Evolutionary conservation across 2,888 invertebrate genomes (phyloP), one percentile per base, ranked within the genome.

Genomic region (Campoplex nolae): DNA sequence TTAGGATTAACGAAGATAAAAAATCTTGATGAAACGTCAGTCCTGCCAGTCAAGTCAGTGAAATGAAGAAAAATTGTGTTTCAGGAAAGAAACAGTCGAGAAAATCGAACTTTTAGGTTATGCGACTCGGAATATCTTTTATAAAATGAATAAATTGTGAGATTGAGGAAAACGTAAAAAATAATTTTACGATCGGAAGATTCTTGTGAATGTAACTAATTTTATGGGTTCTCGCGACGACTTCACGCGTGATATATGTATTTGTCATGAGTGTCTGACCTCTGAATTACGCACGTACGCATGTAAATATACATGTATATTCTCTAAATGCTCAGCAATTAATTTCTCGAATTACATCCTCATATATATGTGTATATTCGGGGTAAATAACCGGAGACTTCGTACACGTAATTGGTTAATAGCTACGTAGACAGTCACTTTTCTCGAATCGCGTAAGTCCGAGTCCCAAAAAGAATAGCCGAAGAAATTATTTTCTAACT

Each of bases 321-420:
- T 45, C 45, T 56, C 75, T 42, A 56, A n/a, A n/a, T 51, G 54
- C 62, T 54, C 35, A 28, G 62, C 62, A 62, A 62, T 62, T 62
- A 62, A 62, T 62, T 62, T 32, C 62, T 62, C 32, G 62, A 32
- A 68, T 68, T 68, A 42, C 68, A n/a, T 38, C 2, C 42, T 38
- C 42, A 18, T 11, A 16, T 32, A 67, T 67, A 67, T 2, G 38
- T 67, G 42, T 67, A 67, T 67, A 42, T 67, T 11, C 9, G 67
- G 38, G 35, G 67, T 42, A 67, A 38, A 67, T 67, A 67, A 32
- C 62, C 62, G 16, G 62, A 62, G 62, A 62, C 62, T 62, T 62
- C 32, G 62, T 32, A 62, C 23, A 23, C 62, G 28, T 62, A 62
- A 62, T 62, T 62, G 62, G 62, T 62, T 62, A 62, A 62, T 62